Conservation (phyloP, 2,113 vertebrate genomes). For the Grammomys dolichurus region DNA sequence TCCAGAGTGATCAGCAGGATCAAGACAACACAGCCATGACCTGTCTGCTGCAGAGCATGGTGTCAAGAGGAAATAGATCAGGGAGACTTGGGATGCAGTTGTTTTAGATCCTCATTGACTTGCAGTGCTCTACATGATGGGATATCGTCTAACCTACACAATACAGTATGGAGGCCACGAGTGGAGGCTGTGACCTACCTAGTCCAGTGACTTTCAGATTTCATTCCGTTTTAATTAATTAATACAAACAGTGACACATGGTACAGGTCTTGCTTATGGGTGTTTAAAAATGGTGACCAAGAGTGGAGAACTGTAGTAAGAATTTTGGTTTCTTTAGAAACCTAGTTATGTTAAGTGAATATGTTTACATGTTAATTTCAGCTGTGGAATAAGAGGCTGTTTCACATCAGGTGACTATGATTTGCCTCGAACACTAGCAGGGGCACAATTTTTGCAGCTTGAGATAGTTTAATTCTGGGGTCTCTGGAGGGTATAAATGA, state of each 20-base stretch:
- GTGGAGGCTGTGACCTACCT: neutral
- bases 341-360: too few species aligned
- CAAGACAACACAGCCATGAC: neutral
- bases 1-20: neutral
- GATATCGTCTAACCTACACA: neutral
- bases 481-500: too few species aligned
- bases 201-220: neutral
- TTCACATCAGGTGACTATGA: too few species aligned
- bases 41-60: neutral
- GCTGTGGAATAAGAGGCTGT: too few species aligned
- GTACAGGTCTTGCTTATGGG: neutral
- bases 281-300: neutral
- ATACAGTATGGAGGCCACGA: neutral
- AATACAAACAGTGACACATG: fast-evolving
- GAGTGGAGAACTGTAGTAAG: neutral
- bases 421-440: too few species aligned
- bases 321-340: too few species aligned
- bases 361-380: too few species aligned
- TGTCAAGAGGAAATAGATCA: neutral
- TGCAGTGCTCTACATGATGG: neutral
- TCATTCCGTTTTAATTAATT: neutral
- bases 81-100: neutral
- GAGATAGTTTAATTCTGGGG: too few species aligned
- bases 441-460: too few species aligned
- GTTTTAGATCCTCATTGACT: neutral